These are phyloP conservation scores for Nyctibius bracteatus DNA, from an alignment of 2,113 vertebrate genomes.

Conservation along the genomic window DNA sequence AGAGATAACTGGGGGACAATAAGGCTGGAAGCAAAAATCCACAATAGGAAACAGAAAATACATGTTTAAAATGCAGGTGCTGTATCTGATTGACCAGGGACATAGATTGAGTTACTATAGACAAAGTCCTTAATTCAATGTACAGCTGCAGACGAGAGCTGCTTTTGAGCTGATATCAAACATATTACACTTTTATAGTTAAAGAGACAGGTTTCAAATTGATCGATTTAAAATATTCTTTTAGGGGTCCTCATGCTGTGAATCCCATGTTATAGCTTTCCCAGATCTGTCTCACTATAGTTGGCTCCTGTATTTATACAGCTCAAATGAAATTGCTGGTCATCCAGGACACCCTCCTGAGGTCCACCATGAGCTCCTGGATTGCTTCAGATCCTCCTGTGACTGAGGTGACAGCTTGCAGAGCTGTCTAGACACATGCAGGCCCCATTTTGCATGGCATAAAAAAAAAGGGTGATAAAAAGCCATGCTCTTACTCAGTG, in stretches of 20 bases:
- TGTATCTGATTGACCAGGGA: background rate
- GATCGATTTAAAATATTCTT: background rate
- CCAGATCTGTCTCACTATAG: background rate
- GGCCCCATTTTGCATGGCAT: accelerated
- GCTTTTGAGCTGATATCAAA: background rate
- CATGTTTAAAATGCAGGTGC: background rate
- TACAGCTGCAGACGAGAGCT: background rate
- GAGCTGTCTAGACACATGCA: background rate
- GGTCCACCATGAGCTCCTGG: background rate
- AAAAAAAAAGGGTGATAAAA: background rate
- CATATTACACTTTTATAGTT: background rate
- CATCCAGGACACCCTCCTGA: background rate
- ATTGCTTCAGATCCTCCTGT: background rate
- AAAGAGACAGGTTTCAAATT: background rate
- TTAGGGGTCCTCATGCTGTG: no score
- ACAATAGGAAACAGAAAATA: background rate
- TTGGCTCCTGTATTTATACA: background rate
- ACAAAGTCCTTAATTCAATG: background rate
- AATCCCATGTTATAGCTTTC: background rate
- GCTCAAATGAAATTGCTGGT: background rate
- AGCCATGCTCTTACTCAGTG: background rate
- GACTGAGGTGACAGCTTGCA: background rate
- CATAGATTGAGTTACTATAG: background rate
- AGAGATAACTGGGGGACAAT: background rate
- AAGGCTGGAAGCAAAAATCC: conserved; percentile 20